A percentile compares a stretch with the other conserved stretches of the same genome.
Evolutionary conservation across 2,888 invertebrate genomes (phyloP).

Genomic region (Aphidius colemani): DNA sequence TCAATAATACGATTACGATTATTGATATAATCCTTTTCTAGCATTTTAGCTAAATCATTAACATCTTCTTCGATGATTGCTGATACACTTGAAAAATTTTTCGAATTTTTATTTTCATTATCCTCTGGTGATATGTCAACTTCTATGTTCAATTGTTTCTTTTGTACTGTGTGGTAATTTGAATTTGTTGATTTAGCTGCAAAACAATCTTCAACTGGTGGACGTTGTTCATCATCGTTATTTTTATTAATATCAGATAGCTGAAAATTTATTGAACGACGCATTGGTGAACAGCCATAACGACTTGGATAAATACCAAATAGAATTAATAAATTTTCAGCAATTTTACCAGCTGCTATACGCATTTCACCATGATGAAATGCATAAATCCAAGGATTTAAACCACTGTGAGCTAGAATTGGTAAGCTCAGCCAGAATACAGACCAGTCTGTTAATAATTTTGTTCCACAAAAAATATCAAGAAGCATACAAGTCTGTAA

Average conservation of each 20-base stretch:
- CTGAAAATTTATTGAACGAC: conserved; percentile 51
- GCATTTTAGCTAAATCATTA: conserved; percentile 53
- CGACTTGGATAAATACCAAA: conserved; percentile 54
- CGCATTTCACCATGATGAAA: conserved; percentile 69
- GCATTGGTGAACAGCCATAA: conserved; percentile 52
- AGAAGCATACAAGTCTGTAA: conserved; percentile 64
- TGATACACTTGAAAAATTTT: conserved; percentile 17
- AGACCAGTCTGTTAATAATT: conserved; percentile 63
- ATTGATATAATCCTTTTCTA: conserved; percentile 52
- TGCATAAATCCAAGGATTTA: conserved; percentile 71
- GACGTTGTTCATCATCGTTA: conserved; percentile 45
- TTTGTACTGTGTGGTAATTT: too few relatives aligned
- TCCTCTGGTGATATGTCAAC: conserved; percentile 50
- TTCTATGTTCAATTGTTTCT: conserved; percentile 29
- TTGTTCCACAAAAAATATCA: conserved; percentile 63
- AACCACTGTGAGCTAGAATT: conserved; percentile 65
- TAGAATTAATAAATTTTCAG: conserved; percentile 62
- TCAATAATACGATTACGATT: conserved; percentile 53
- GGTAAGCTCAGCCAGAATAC: conserved; percentile 66
- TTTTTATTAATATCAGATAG: conserved; percentile 48
- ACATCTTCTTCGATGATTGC: conserved; percentile 51
- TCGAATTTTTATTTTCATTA: conserved; percentile 28
- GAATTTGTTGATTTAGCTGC: conserved; percentile 34
- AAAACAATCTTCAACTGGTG: conserved; percentile 52
- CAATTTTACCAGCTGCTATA: conserved; percentile 64